Evolutionary conservation across 2,888 invertebrate genomes (phyloP).

Genomic region (Agrotis ipsilon): DNA sequence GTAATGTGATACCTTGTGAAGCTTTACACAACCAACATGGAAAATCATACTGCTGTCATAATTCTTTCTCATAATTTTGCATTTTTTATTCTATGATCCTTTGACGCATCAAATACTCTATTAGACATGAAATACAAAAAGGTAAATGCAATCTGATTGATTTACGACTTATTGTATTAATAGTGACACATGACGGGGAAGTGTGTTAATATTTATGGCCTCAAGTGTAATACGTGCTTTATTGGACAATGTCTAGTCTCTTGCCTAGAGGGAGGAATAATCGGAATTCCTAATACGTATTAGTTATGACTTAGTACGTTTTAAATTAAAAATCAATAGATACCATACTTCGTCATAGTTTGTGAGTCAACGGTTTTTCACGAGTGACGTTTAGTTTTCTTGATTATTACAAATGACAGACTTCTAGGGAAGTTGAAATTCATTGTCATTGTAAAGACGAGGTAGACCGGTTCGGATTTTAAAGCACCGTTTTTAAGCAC

Average conservation of each 20-base stretch:
- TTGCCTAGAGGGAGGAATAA: slow-evolving; percentile 58
- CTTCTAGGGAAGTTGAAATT: neutral
- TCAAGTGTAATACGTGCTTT: slow-evolving; percentile 64
- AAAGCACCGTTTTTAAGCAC: neutral
- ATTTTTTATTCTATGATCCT: slow-evolving; percentile 48
- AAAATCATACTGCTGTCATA: slow-evolving; percentile 33
- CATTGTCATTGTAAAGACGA: neutral
- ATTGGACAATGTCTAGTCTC: slow-evolving; percentile 67
- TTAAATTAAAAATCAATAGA: slow-evolving; percentile 60
- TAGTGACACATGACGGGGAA: slow-evolving; percentile 61
- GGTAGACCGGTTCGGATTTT: too few species aligned
- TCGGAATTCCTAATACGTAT: slow-evolving; percentile 68
- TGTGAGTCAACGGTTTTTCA: slow-evolving; percentile 33
- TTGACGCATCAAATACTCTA: slow-evolving; percentile 44
- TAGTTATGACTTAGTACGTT: slow-evolving; percentile 52
- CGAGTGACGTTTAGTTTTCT: slow-evolving; percentile 12
- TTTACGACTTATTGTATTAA: slow-evolving; percentile 60
- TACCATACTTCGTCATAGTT: slow-evolving; percentile 34
- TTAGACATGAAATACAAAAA: slow-evolving; percentile 50
- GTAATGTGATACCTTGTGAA: neutral
- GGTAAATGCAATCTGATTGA: slow-evolving; percentile 47
- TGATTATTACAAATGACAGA: neutral
- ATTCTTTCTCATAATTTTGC: slow-evolving; percentile 28
- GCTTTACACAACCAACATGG: neutral
- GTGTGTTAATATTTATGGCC: slow-evolving; percentile 58